Base-by-base conservation (phyloP, 2,113 vertebrate species). In the Pedionomus torquatus region DNA sequence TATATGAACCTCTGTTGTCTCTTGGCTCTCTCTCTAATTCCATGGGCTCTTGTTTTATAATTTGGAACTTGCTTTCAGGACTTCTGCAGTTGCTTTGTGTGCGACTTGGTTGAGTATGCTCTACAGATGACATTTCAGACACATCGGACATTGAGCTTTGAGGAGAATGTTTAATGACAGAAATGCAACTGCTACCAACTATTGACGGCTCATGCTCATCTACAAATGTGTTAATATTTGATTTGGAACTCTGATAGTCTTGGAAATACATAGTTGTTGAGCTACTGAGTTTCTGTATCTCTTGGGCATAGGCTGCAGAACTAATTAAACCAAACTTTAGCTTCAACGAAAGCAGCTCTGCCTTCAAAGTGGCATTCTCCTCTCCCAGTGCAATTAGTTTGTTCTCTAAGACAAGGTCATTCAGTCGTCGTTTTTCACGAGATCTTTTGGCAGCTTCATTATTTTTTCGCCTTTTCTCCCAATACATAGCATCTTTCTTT, bases 381-480 rank as follows among this genome's bases (percentile, higher is more conserved):
- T 99, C 99, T 43, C 99, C 99, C 24, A 99, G 98, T 4, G 98
- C 99, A 96, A 99, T 98, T 78, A 99, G 97, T 96, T 99, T 99
- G 98, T 98, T 99, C 98, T 99, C 99, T 24, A 99, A 97, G 90
- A 99, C 99, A 98, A 99, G 98, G 97, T 99, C 99, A 20, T 99
- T 99, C 57, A 99, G 98, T 14, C 99, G 97, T 4, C 99, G 98
- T 92, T 99, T 99, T 98, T 99, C 99, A 75, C 99, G 98, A 5
- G 99, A 99, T 72, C 99, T 98, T 89, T 99, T 99, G 75, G 99
- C 99, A 4, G 99, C 99, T 94, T 99, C 99, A 2, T 99, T 99
- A 97, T 99, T 99, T 92, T 99, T 99, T 77, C 99, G 97, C 37
- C 99, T 98, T 84, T 99, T 98, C 93, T 99, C 99, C 99, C 99